Percentiles rank a stretch among this genome's conserved stretches.
phyloP scores from a whole-genome alignment of 2,888 invertebrate species.

The Busseola fusca region DNA sequence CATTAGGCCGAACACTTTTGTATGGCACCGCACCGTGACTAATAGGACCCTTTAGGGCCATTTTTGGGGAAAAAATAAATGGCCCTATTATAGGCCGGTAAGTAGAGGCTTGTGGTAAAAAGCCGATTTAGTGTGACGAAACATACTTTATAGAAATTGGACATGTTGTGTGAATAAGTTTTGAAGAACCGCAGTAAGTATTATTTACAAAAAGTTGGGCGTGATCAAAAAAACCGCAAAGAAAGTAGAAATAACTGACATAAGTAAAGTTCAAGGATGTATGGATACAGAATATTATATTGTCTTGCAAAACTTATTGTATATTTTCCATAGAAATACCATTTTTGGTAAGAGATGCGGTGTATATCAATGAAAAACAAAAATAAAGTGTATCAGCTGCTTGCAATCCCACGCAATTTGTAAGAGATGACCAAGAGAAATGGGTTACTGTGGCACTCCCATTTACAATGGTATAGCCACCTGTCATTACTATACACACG shows the following conservation, averaged over 20 bases:
- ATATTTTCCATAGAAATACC: background rate
- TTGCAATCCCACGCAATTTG: conserved; percentile 50
- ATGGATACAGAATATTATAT: background rate
- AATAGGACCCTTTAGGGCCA: conserved; percentile 82
- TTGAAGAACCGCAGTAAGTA: conserved; percentile 34
- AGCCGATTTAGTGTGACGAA: conserved; percentile 69
- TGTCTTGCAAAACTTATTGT: background rate
- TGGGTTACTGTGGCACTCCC: conserved; percentile 49
- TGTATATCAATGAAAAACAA: conserved; percentile 13
- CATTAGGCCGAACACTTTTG: conserved; percentile 70
- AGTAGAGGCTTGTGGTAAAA: conserved; percentile 73
- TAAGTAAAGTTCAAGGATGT: conserved; percentile 17
- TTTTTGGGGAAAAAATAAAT: conserved; percentile 80
- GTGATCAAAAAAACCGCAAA: conserved; percentile 53
- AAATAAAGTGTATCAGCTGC: conserved; percentile 40
- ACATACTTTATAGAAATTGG: conserved; percentile 70
- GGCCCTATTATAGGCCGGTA: conserved; percentile 68
- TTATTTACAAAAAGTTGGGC: conserved; percentile 45
- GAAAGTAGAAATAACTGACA: conserved; percentile 20
- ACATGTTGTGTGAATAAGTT: conserved; percentile 69
- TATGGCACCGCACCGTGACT: conserved; percentile 80
- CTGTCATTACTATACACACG: conserved; percentile 52
- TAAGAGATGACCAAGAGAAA: conserved; percentile 52
- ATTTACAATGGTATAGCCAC: conserved; percentile 51
- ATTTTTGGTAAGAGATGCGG: background rate